These are phyloP conservation scores for Rosalia funebris DNA, from an alignment of 2,888 invertebrate genomes.

Conservation along the genomic window DNA sequence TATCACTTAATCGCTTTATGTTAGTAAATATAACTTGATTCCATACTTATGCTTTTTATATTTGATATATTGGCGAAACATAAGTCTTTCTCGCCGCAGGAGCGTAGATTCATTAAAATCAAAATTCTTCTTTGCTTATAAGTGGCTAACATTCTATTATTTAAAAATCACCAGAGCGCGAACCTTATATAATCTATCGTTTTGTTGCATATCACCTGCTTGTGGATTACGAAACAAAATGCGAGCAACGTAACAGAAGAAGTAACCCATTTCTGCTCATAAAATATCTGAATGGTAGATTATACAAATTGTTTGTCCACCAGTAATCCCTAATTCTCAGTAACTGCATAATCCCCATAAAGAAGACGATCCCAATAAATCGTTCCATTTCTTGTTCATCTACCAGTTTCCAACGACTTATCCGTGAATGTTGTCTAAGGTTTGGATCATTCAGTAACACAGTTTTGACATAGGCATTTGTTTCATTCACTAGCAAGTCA, in stretches of 20 bases:
- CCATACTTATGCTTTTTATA: no score
- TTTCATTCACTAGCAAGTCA: background rate
- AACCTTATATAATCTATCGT: no score
- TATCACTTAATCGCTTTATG: no score
- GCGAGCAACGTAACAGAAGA: background rate
- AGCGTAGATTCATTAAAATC: no score
- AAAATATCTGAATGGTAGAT: background rate
- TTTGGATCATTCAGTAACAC: background rate
- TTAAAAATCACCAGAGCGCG: no score
- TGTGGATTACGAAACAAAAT: background rate
- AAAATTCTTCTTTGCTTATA: no score
- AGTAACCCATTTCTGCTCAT: background rate
- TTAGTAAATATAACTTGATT: no score
- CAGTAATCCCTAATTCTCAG: background rate
- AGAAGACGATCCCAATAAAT: no score
- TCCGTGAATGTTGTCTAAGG: background rate
- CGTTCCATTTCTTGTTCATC: no score
- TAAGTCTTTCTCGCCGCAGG: no score
- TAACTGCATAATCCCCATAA: background rate
- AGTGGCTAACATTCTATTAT: no score
- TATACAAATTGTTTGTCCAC: background rate
- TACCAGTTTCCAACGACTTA: background rate
- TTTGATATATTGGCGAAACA: no score
- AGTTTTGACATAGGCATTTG: background rate
- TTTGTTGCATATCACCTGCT: background rate